Base-by-base conservation (phyloP, 1,140 invertebrate species). In the Spodoptera frugiperda region DNA sequence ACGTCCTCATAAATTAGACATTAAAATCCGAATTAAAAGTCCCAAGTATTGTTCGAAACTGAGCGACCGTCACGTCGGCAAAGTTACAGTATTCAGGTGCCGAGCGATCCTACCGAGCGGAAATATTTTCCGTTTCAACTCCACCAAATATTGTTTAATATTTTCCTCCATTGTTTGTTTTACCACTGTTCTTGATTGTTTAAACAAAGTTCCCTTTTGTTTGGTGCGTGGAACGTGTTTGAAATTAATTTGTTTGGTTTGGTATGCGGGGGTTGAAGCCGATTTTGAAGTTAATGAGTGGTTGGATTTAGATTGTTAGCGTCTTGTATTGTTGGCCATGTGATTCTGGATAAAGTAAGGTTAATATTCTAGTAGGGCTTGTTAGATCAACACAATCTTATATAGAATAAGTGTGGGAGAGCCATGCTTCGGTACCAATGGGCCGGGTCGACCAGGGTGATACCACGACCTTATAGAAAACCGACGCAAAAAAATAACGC, bases 1-100 rank as follows among this genome's bases (percentile, higher is more conserved):
- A 51, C 48, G 33, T 51, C 15, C 48, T 51, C 48, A 51, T n/a
- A 14, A 51, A 51, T 51, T n/a, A 25, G 11, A 48, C 19, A 67
- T 67, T 49, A 49, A 67, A 67, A 53, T 21, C 65, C 12, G n/a
- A n/a, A 49, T 51, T 53, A 33, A 53, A 68, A 68, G 46, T 68
- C 17, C 48, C 12, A 33, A 53, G 44, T 49, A 53, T 68, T 68
- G 48, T 68, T 53, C 12, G 21, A 17, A 72, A 70, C 48, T 53
- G 57, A 57, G 15, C 53, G 53, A 8, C 11, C 11, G 39, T 57
- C 51, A 53, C 53, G 51, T 72, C n/a, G n/a, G 15, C 17, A 55
- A 72, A 72, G 68, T 72, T 72, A 39, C 12, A 4, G 30, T 17
- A 72, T 72, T 46, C 53, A 33, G 11, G 30, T 57, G 25, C 30